A percentile compares a stretch with the other conserved stretches of the same genome.
phyloP scores from a whole-genome alignment of 2,888 invertebrate species.

The Ischnus inquisitorius region DNA sequence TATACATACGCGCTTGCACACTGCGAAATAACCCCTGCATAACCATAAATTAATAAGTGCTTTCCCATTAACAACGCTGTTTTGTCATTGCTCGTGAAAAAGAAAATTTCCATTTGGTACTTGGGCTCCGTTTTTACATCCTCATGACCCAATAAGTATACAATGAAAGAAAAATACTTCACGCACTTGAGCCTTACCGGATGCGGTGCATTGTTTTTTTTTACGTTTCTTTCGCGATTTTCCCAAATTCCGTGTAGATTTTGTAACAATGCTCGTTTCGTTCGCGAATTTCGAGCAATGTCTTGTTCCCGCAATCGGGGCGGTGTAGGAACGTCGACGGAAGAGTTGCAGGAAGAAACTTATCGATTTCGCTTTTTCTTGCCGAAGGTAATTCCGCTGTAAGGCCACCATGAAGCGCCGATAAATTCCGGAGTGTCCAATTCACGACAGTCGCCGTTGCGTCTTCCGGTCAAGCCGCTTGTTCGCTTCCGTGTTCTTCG shows the following conservation, averaged over 20 bases:
- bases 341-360: conserved; percentile 17
- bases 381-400: conserved; percentile 27
- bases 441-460: conserved; percentile 47
- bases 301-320: not conserved
- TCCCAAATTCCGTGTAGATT: too few species aligned
- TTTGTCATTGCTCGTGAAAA: not conserved
- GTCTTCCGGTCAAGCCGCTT: conserved; percentile 63
- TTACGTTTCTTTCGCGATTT: too few species aligned
- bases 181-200: too few species aligned
- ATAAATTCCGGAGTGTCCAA: conserved; percentile 60
- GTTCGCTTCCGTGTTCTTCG: conserved; percentile 50
- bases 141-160: too few species aligned
- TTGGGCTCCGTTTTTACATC: too few species aligned
- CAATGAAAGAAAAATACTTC: too few species aligned
- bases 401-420: conserved; percentile 48
- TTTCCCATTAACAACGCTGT: not conserved
- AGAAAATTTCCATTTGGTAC: not conserved
- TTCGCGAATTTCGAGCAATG: too few species aligned
- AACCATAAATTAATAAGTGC: not conserved
- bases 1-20: not conserved
- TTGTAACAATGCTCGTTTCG: too few species aligned
- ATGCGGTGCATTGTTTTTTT: too few species aligned
- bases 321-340: not conserved
- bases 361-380: conserved; percentile 41
- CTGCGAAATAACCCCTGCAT: not conserved